Evolutionary conservation across 2,797 vertebrate species (phyloP).

Genomic region (Poecile montanus): DNA sequence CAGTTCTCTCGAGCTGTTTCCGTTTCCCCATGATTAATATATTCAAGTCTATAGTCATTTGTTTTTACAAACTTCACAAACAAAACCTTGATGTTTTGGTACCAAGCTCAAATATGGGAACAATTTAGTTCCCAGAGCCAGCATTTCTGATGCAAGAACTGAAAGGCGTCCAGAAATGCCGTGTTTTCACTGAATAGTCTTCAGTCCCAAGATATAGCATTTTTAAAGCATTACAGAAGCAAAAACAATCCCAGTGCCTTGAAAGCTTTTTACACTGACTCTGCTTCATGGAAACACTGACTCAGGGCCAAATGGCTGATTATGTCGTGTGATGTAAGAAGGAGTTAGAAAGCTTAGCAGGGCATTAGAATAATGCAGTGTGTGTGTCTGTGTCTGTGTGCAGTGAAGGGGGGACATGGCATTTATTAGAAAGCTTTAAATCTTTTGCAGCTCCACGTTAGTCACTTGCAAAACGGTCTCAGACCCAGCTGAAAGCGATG

Average conservation of each 20-base stretch:
- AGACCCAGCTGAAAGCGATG: not conserved
- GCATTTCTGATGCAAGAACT: slow-evolving; percentile 51
- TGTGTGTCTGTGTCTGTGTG: slow-evolving; percentile 38
- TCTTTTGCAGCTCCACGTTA: slow-evolving; percentile 30
- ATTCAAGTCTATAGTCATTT: not conserved
- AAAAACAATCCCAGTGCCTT: slow-evolving; percentile 64
- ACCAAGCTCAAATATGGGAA: slow-evolving; percentile 53
- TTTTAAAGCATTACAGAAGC: slow-evolving; percentile 65
- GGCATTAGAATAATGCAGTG: slow-evolving; percentile 60
- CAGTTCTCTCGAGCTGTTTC: not conserved
- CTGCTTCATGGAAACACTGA: slow-evolving; percentile 61
- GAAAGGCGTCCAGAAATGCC: slow-evolving; percentile 51
- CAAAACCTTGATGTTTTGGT: slow-evolving; percentile 54
- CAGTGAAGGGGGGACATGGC: not conserved
- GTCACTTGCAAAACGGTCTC: not conserved
- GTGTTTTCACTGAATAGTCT: slow-evolving; percentile 34
- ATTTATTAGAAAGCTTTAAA: slow-evolving; percentile 63
- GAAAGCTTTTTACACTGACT: slow-evolving; percentile 57
- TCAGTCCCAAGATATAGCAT: slow-evolving; percentile 53
- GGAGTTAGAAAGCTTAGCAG: slow-evolving; percentile 61
- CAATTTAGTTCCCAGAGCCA: slow-evolving; percentile 43
- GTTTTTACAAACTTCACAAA: slow-evolving; percentile 35
- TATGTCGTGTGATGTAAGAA: slow-evolving; percentile 61
- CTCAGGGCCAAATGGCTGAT: slow-evolving; percentile 68
- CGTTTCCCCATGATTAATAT: not conserved